These are phyloP conservation scores for Numenius phaeopus DNA, from an alignment of 2,797 vertebrate genomes.

Conservation along the genomic window DNA sequence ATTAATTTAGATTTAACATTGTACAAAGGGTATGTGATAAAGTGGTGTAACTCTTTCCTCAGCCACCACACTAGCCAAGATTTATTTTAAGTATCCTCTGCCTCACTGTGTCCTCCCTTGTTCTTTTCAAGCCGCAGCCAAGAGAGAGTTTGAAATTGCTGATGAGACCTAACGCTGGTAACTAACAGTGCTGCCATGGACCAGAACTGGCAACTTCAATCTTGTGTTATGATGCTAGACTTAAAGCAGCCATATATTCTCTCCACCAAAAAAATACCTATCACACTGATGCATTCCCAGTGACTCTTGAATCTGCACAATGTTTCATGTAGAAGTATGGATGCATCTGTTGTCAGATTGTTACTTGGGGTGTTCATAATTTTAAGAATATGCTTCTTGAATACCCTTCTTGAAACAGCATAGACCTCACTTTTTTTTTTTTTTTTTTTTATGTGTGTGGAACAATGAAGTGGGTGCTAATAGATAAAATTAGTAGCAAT, in stretches of 20 bases:
- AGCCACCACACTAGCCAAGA: constrained; percentile 37
- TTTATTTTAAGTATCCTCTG: constrained; percentile 49
- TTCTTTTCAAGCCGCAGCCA: neutral
- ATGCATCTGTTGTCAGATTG: neutral
- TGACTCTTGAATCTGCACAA: neutral
- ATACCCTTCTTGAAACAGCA: neutral
- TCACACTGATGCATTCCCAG: neutral
- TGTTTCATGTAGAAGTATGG: neutral
- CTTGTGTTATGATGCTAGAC: neutral
- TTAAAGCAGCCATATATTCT: neutral
- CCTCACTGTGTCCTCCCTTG: constrained; percentile 7
- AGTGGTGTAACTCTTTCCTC: constrained; percentile 68
- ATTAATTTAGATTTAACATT: constrained; percentile 74
- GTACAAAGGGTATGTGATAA: constrained; percentile 66
- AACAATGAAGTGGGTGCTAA: neutral
- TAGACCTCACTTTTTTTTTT: neutral
- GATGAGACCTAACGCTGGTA: neutral
- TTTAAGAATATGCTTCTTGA: neutral
- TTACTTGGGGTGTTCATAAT: neutral
- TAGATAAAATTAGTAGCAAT: neutral
- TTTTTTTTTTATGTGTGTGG: neutral
- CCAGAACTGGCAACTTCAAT: neutral
- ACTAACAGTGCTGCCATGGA: neutral
- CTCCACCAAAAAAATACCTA: neutral
- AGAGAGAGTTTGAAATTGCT: neutral